These are phyloP conservation scores for Temnothorax nylanderi DNA, from an alignment of 1,140 invertebrate species.

Conservation along the genomic window DNA sequence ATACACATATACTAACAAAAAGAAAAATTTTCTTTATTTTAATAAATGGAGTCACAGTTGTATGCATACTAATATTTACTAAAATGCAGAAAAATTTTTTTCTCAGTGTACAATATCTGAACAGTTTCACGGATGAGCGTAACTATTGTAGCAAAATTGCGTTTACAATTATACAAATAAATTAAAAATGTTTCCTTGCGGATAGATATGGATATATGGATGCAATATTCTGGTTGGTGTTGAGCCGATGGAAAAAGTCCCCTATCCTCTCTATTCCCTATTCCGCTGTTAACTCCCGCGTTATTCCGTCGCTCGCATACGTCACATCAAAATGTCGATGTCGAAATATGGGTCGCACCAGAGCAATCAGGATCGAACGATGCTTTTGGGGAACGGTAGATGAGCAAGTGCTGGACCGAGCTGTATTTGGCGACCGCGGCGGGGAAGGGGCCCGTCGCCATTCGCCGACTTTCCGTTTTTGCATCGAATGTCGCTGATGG, in stretches of 20 bases:
- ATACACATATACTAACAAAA: no score
- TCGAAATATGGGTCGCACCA: conserved; percentile 72
- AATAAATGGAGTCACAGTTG: no score
- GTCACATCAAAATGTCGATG: conserved; percentile 69
- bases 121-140: background rate
- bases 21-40: no score
- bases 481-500: conserved; percentile 53
- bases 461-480: conserved; percentile 68
- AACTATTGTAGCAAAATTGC: background rate
- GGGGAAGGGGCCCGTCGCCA: conserved; percentile 18
- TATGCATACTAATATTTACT: no score
- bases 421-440: conserved; percentile 15
- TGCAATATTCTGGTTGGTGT: conserved; percentile 21
- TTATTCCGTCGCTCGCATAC: conserved; percentile 55
- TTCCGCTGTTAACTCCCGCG: conserved; percentile 41
- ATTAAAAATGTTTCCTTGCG: background rate
- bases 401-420: conserved; percentile 37
- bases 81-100: no score
- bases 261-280: conserved; percentile 7
- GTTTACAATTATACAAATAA: background rate
- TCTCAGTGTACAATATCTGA: background rate
- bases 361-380: conserved; percentile 72
- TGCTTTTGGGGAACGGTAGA: conserved; percentile 56
- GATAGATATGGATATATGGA: background rate
- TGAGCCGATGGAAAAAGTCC: conserved; percentile 18